A percentile compares a stretch with the other conserved stretches of the same genome.
These are phyloP conservation scores for Mobula hypostoma DNA, from an alignment of 2,113 vertebrate species.

Conservation along the genomic window DNA sequence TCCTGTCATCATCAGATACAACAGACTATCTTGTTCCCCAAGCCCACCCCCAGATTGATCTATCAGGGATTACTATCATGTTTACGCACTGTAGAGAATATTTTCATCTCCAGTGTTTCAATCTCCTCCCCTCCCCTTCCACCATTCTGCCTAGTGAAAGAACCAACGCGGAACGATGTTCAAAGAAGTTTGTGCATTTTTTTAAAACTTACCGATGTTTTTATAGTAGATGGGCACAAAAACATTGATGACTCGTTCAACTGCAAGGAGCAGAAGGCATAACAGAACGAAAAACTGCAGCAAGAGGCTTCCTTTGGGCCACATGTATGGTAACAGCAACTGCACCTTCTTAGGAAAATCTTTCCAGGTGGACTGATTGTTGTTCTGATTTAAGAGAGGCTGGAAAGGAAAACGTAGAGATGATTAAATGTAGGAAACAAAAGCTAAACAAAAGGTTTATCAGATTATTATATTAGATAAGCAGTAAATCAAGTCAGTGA, in stretches of 20 bases:
- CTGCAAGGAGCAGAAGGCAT: conserved; percentile 74
- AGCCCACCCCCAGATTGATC: neutral
- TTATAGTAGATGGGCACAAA: conserved; percentile 91
- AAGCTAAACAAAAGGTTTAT: no score
- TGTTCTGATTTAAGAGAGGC: conserved; percentile 53
- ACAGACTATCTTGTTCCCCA: neutral
- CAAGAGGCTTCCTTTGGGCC: conserved; percentile 66
- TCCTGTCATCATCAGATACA: no score
- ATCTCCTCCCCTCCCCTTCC: neutral
- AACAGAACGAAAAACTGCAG: conserved; percentile 80
- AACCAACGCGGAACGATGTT: neutral
- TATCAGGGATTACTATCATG: neutral
- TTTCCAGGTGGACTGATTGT: conserved; percentile 72
- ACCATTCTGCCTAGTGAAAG: neutral
- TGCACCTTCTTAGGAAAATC: conserved; percentile 70
- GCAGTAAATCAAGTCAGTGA: no score
- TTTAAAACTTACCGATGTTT: conserved; percentile 70
- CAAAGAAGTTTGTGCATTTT: neutral
- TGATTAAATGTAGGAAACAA: neutral
- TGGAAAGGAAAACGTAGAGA: conserved; percentile 40
- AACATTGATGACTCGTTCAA: conserved; percentile 78
- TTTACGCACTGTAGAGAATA: neutral
- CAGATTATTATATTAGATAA: no score
- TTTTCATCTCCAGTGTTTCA: neutral
- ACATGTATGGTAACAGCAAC: conserved; percentile 81